A percentile compares a stretch with the other conserved stretches of the same genome.
Evolutionary conservation across 2,888 invertebrate genomes (phyloP).

Genomic region (Aphrophora alni): DNA sequence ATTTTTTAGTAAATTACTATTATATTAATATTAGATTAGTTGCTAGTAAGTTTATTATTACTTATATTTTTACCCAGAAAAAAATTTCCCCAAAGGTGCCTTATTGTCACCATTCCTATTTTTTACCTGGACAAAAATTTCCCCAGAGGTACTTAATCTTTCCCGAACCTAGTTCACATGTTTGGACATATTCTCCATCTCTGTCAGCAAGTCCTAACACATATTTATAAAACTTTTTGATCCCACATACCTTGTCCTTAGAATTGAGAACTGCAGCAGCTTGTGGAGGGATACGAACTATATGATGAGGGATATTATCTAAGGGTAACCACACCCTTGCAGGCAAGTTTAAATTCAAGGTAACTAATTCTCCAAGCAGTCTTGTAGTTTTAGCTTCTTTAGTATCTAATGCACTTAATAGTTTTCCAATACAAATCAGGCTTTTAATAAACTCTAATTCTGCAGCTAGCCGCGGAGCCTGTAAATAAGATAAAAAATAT

Average conservation of each 20-base stretch:
- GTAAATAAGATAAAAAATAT: conserved; percentile 49
- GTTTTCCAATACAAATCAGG: conserved; percentile 85
- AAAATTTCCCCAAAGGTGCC: too few relatives aligned
- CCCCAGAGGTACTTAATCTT: too few relatives aligned
- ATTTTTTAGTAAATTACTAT: too few relatives aligned
- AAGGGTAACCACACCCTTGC: conserved; percentile 98
- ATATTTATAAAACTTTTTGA: too few relatives aligned
- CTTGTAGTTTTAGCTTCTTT: conserved; percentile 93
- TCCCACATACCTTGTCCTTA: conserved; percentile 97
- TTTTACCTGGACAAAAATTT: too few relatives aligned
- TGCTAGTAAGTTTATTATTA: too few relatives aligned
- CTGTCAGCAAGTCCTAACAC: too few relatives aligned
- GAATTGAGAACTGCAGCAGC: conserved; percentile 98
- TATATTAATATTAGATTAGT: too few relatives aligned
- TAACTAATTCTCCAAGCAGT: conserved; percentile 89
- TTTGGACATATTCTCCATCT: too few relatives aligned
- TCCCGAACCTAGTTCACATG: too few relatives aligned
- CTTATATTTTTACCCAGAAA: too few relatives aligned
- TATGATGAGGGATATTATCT: conserved; percentile 82
- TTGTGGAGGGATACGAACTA: conserved; percentile 95
- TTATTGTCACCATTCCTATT: too few relatives aligned
- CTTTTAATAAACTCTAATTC: conserved; percentile 87
- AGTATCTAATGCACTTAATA: conserved; percentile 79
- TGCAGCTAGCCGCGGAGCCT: conserved; percentile 83
- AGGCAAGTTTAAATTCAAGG: conserved; percentile 95